Percentiles rank a stretch among this genome's conserved stretches.
Evolutionary conservation across 2,113 vertebrate species (phyloP).

Genomic region (Brachirus orientalis): DNA sequence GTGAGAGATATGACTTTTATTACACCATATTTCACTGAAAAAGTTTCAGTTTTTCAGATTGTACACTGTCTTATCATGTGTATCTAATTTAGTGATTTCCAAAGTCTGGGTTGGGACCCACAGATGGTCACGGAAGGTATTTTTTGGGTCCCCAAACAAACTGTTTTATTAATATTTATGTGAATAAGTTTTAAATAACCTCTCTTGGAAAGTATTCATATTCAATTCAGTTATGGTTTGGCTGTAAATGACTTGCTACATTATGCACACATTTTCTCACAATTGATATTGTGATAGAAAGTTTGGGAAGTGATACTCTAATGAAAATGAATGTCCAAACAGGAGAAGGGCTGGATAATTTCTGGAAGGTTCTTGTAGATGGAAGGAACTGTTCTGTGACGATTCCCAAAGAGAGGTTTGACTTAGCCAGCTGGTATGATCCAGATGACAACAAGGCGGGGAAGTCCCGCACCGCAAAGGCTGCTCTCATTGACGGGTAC

Average conservation of each 20-base stretch:
- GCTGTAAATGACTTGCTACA: too few species aligned
- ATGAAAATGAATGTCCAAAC: not conserved
- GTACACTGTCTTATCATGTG: too few species aligned
- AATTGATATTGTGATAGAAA: not conserved
- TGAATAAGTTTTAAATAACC: too few species aligned
- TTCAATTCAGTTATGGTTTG: too few species aligned
- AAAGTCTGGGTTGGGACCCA: too few species aligned
- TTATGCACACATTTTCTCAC: not conserved
- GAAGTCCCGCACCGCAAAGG: constrained; percentile 81
- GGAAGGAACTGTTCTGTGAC: constrained; percentile 83
- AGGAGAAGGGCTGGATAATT: constrained; percentile 87
- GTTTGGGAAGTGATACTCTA: too few species aligned
- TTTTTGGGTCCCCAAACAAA: too few species aligned
- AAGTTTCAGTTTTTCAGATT: too few species aligned
- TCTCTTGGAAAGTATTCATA: too few species aligned
- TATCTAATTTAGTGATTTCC: too few species aligned
- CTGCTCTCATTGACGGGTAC: constrained; percentile 84
- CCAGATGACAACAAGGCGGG: constrained; percentile 81
- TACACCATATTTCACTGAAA: not conserved
- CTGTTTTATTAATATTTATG: too few species aligned
- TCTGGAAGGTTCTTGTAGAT: constrained; percentile 85
- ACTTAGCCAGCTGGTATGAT: constrained; percentile 80
- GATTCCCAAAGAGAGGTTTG: constrained; percentile 84
- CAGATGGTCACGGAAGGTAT: too few species aligned
- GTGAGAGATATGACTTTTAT: constrained; percentile 41